A percentile compares a stretch with the other conserved stretches of the same genome.
phyloP scores from a whole-genome alignment of 2,113 vertebrate species.

The Solea senegalensis region DNA sequence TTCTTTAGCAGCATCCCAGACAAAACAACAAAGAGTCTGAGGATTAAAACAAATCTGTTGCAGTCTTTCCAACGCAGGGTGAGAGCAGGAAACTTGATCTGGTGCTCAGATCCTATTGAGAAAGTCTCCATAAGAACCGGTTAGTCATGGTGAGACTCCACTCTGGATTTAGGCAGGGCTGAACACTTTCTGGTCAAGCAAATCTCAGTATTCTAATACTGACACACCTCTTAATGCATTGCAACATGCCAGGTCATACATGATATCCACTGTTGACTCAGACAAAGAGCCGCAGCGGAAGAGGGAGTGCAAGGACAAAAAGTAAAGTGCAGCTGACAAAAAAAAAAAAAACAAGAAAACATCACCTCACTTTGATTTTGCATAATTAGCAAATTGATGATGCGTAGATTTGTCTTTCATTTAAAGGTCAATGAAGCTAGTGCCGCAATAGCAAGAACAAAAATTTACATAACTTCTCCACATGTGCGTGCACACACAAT shows the following conservation, averaged over 20 bases:
- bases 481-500: background rate
- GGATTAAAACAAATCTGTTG: slow-evolving; percentile 62
- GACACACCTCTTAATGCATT: slow-evolving; percentile 6
- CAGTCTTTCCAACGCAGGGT: slow-evolving; percentile 20
- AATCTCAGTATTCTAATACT: background rate
- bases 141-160: slow-evolving; percentile 44
- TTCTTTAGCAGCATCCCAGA: slow-evolving; percentile 21
- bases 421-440: slow-evolving; percentile 34
- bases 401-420: slow-evolving; percentile 16
- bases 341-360: background rate
- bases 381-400: slow-evolving; percentile 49
- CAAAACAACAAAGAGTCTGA: slow-evolving; percentile 37
- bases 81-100: slow-evolving; percentile 25
- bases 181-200: slow-evolving; percentile 24
- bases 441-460: background rate
- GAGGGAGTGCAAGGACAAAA: slow-evolving; percentile 4
- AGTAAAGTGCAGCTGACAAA: background rate
- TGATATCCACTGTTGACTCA: background rate
- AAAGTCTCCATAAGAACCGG: slow-evolving; percentile 46
- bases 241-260: slow-evolving; percentile 30
- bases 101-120: slow-evolving; percentile 32
- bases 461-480: background rate
- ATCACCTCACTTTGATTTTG: slow-evolving; percentile 24
- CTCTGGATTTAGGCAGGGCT: slow-evolving; percentile 26
- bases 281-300: background rate